These are phyloP conservation scores for Xanthorhoe designata DNA, from an alignment of 2,888 invertebrate genomes.

Conservation along the genomic window DNA sequence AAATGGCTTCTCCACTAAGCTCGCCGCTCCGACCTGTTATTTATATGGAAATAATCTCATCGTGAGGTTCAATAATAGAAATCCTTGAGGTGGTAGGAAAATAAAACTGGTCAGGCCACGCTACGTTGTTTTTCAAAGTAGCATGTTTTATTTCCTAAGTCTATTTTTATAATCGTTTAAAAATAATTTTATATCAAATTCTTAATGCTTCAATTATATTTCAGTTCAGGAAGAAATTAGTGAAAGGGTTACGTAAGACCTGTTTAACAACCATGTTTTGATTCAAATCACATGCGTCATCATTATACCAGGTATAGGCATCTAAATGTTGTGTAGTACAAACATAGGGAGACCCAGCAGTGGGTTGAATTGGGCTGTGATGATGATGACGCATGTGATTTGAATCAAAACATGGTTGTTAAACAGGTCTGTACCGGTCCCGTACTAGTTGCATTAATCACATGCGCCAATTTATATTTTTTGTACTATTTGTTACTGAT, in stretches of 20 bases:
- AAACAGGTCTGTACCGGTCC: background rate
- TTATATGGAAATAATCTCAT: conserved; percentile 23
- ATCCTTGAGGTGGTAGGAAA: conserved; percentile 19
- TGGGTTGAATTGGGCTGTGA: too few species aligned
- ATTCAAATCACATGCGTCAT: too few species aligned
- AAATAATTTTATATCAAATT: background rate
- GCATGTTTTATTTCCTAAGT: background rate
- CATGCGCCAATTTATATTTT: too few species aligned
- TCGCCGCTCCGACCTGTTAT: conserved; percentile 4
- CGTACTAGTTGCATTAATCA: too few species aligned
- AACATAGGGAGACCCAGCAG: too few species aligned
- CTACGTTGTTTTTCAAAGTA: background rate
- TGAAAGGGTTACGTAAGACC: background rate
- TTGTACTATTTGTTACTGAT: too few species aligned
- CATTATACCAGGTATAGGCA: too few species aligned
- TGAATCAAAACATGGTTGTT: too few species aligned
- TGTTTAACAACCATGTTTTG: background rate
- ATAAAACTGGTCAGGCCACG: background rate
- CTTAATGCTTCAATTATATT: background rate
- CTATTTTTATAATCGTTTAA: background rate
- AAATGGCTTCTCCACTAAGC: conserved; percentile 21
- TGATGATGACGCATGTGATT: too few species aligned
- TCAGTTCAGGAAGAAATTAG: background rate
- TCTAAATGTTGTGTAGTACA: too few species aligned
- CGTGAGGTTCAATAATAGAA: conserved; percentile 9